Base-by-base conservation (phyloP, 2,113 vertebrate species). In the Cephalopholis sonnerati region DNA sequence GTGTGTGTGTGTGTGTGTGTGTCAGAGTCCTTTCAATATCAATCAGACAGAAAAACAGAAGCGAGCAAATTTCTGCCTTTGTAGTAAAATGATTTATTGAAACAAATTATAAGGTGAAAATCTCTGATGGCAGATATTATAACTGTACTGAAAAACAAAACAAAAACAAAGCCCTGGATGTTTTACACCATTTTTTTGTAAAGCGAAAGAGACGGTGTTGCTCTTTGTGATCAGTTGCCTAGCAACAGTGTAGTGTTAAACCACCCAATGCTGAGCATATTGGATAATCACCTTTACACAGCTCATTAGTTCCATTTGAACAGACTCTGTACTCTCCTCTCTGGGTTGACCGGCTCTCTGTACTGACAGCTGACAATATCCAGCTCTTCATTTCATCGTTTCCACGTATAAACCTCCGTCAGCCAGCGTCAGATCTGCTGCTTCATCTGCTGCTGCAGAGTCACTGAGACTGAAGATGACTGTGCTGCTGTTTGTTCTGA, bases 221-320 rank as follows among this genome's bases (percentile, higher is more conserved):
- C 25, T 27, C 70, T 91, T 62, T 41, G 41, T 62, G 11, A 67
- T 57, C 54, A 69, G 84, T 87, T 79, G 66, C 84, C 51, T 69
- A 76, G 86, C 86, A 87, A 90, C 84, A 12, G 6, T 0, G 58
- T 66, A 44, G n/a, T 32, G 10, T 66, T 65, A 74, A 84, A 74
- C 20, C 62, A 29, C 3, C 44, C 54, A 74, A 39, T 66, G 13
- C 46, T 64, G 55, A 81, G 16, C 59, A n/a, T 51, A 27, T 41
- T 62, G 44, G 57, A 58, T 58, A 27, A 77, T 76, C 51, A 73
- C 39, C 65, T 62, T 66, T 32, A 48, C 54, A 70, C 50, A 65
- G 24, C 24, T 72, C 25, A 48, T 1, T 5, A 63, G 25, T 25
- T 67, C 3, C 15, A 18, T 16, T 20, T 25, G 32, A 71, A 27